Base-by-base conservation (phyloP, 2,113 vertebrate genomes). In the Engraulis encrasicolus region DNA sequence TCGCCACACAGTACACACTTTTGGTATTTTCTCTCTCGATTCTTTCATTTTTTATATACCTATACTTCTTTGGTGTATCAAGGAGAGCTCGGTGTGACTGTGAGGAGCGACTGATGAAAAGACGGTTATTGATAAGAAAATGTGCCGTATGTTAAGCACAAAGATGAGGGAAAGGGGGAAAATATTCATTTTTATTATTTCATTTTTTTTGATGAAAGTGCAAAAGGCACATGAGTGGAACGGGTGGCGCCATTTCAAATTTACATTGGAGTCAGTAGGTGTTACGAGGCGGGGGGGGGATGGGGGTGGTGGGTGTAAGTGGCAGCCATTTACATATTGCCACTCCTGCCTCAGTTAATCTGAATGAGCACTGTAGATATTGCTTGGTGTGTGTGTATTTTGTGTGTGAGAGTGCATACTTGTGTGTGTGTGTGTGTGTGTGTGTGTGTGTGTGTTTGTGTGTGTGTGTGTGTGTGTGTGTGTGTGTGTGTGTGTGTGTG, bases 41-140 rank as follows among this genome's bases (percentile, higher is more conserved):
- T 79, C 82, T 83, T 82, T 83, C 66, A n/a, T n/a, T n/a, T n/a
- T n/a, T n/a, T n/a, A n/a, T n/a, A n/a, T n/a, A n/a, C n/a, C n/a
- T n/a, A n/a, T n/a, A n/a, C n/a, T n/a, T n/a, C n/a, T n/a, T n/a
- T n/a, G 91, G 90, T 94, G 94, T 91, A 91, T 94, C 92, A 94
- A 90, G 90, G 89, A 93, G 91, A 90, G 86, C 91, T 91, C 36
- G 89, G 90, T 91, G 89, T 84, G 58, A 23, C 58, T 66, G 58
- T 40, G 91, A 91, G 89, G 87, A 81, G 85, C n/a, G n/a, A 79
- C 82, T 90, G 91, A 92, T 93, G 92, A 91, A 93, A 93, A 91
- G 88, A 82, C 87, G 85, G 90, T 86, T 92, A 91, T 93, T 92
- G 92, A 91, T 91, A 91, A 91, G 89, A 87, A n/a, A 90, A 83